Evolutionary conservation across 2,888 invertebrate genomes (phyloP).

Genomic region (Hirtodrosophila cameraria): DNA sequence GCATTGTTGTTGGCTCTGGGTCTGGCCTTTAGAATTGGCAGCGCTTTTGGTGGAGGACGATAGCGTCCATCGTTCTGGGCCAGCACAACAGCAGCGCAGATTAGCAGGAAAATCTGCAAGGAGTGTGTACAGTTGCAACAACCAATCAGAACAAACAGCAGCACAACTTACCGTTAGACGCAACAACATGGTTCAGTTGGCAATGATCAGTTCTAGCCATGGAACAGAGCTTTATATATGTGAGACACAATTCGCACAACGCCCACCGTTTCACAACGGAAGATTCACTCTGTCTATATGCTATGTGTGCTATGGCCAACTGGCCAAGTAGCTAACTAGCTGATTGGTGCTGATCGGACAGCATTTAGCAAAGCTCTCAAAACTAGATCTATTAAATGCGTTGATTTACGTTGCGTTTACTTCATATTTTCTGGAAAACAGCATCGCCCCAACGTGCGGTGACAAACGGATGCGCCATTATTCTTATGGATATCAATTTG

Average conservation of each 20-base stretch:
- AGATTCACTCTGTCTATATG: constrained; percentile 35
- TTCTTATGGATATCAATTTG: constrained; percentile 40
- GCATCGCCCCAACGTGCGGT: constrained; percentile 8
- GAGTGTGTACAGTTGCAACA: not conserved
- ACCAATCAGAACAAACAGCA: not conserved
- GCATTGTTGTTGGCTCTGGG: constrained; percentile 31
- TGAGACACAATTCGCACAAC: constrained; percentile 31
- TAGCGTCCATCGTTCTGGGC: constrained; percentile 84
- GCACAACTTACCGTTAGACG: constrained; percentile 59
- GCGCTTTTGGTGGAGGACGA: constrained; percentile 59
- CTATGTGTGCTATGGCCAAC: constrained; percentile 54
- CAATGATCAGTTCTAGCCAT: constrained; percentile 49
- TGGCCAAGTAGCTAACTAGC: no score
- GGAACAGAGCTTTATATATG: constrained; percentile 65
- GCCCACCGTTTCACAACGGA: constrained; percentile 51
- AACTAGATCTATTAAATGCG: constrained; percentile 70
- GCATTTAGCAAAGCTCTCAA: constrained; percentile 41
- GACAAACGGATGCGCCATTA: constrained; percentile 29
- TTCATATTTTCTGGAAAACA: constrained; percentile 57
- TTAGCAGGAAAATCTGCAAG: constrained; percentile 47
- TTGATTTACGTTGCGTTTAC: constrained; percentile 59
- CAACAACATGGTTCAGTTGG: constrained; percentile 58
- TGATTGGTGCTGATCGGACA: constrained; percentile 27
- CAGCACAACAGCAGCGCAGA: constrained; percentile 43
- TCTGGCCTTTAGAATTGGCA: not conserved